Conservation (phyloP, 2,113 vertebrate species). For the Micronycteris hirsuta region DNA sequence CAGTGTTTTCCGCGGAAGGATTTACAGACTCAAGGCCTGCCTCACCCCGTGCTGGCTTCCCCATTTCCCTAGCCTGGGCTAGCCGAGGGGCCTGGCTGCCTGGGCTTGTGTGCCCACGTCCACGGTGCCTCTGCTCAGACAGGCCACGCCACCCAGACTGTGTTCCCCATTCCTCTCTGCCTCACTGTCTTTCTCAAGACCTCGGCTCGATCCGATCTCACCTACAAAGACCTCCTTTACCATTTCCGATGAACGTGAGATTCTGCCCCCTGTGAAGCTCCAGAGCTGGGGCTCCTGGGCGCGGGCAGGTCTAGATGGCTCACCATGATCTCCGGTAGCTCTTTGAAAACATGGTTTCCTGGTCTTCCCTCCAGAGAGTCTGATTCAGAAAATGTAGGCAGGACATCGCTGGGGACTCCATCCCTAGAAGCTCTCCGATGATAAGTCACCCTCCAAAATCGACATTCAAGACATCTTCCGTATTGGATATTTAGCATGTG, state of each 20-base stretch:
- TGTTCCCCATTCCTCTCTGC: neutral
- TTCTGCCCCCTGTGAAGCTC: neutral
- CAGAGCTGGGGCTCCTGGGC: too few relatives aligned
- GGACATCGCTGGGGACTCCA: neutral
- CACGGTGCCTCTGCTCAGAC: neutral
- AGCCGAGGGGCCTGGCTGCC: accelerated
- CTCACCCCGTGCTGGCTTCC: accelerated
- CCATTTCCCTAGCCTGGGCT: neutral
- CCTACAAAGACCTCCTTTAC: neutral
- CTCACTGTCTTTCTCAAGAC: neutral
- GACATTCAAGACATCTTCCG: neutral
- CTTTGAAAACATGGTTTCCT: neutral
- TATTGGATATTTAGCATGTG: too few relatives aligned
- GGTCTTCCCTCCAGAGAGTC: neutral
- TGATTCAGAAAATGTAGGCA: neutral
- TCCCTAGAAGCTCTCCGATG: neutral
- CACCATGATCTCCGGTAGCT: neutral
- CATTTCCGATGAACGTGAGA: neutral
- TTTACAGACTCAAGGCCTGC: accelerated
- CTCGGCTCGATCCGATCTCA: neutral
- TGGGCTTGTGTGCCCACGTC: accelerated
- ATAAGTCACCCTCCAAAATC: neutral
- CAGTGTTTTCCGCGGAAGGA: neutral
- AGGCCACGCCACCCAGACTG: accelerated
- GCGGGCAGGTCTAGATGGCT: neutral